These are phyloP conservation scores for Probaryconus sp. DNA, from an alignment of 1,140 invertebrate species.

Conservation along the genomic window DNA sequence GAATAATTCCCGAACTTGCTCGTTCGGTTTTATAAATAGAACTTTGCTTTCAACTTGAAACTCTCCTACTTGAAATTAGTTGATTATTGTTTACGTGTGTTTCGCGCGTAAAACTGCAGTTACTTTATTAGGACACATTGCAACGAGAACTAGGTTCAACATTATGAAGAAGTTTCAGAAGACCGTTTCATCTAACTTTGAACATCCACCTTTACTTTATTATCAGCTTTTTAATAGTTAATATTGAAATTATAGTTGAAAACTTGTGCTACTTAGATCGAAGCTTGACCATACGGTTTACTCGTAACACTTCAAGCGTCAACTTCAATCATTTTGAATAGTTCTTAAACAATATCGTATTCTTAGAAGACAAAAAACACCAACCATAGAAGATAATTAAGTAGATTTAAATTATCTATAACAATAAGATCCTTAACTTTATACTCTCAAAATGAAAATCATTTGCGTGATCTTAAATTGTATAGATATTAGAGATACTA, in stretches of 20 bases:
- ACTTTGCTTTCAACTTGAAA: neutral
- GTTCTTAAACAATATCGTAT: conserved; percentile 37
- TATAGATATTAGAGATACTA: conserved; percentile 12
- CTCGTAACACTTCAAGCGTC: conserved; percentile 44
- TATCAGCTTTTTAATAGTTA: conserved; percentile 33
- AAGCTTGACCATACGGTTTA: conserved; percentile 48
- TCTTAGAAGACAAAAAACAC: conserved; percentile 48
- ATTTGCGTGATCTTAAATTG: conserved; percentile 10
- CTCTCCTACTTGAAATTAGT: neutral
- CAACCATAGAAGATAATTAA: conserved; percentile 54
- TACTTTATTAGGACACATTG: conserved; percentile 15
- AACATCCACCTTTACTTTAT: conserved; percentile 32
- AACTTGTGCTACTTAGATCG: conserved; percentile 44
- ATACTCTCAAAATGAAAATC: conserved; percentile 29
- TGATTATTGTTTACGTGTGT: conserved; percentile 20
- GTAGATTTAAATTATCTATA: conserved; percentile 34
- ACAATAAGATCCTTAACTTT: conserved; percentile 23
- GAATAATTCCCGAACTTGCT: conserved; percentile 5
- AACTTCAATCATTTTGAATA: conserved; percentile 50
- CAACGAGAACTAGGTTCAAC: conserved; percentile 10
- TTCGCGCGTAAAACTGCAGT: neutral
- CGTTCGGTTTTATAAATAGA: conserved; percentile 25
- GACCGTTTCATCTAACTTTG: conserved; percentile 42
- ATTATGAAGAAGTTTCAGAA: conserved; percentile 32
- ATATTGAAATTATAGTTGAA: conserved; percentile 45